These are phyloP conservation scores for Pseudomugil tenellus DNA, from an alignment of 2,797 vertebrate species.

Conservation along the genomic window DNA sequence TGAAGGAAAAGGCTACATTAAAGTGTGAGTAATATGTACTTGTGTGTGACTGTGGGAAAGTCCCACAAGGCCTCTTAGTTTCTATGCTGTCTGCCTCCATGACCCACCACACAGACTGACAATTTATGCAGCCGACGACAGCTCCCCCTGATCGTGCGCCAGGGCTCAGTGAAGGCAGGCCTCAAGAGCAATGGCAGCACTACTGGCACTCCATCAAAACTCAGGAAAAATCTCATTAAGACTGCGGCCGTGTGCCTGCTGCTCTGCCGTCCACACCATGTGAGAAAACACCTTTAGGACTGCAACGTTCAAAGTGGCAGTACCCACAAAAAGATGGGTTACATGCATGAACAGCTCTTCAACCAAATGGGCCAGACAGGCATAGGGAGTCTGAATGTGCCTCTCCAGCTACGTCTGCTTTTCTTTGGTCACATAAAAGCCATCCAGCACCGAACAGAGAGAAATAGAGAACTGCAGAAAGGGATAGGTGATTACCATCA, in stretches of 20 bases:
- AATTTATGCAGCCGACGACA: conserved; percentile 88
- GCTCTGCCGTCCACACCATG: conserved; percentile 33
- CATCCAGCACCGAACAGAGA: conserved; percentile 6
- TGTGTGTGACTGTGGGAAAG: conserved; percentile 76
- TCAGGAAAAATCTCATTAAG: conserved; percentile 81
- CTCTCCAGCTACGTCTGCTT: conserved; percentile 30
- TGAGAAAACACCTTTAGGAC: conserved; percentile 70
- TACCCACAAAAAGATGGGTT: conserved; percentile 33
- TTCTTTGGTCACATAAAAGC: conserved; percentile 32
- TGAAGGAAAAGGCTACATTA: conserved; percentile 66
- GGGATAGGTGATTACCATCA: conserved; percentile 12
- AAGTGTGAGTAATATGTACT: conserved; percentile 71
- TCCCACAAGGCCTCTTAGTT: conserved; percentile 75
- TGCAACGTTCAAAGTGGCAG: conserved; percentile 35
- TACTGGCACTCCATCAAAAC: conserved; percentile 85
- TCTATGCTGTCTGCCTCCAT: conserved; percentile 72
- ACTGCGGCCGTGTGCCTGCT: conserved; percentile 62
- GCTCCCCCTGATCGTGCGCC: conserved; percentile 90
- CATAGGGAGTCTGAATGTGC: conserved; percentile 12
- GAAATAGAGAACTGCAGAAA: conserved; percentile 21
- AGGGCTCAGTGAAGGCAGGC: conserved; percentile 83
- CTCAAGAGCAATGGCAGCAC: conserved; percentile 72
- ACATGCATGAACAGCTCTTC: conserved; percentile 51
- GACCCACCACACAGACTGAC: conserved; percentile 85
- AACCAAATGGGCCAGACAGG: conserved; percentile 32